Conservation (phyloP, 2,888 invertebrate species). For the Thyatira batis region DNA sequence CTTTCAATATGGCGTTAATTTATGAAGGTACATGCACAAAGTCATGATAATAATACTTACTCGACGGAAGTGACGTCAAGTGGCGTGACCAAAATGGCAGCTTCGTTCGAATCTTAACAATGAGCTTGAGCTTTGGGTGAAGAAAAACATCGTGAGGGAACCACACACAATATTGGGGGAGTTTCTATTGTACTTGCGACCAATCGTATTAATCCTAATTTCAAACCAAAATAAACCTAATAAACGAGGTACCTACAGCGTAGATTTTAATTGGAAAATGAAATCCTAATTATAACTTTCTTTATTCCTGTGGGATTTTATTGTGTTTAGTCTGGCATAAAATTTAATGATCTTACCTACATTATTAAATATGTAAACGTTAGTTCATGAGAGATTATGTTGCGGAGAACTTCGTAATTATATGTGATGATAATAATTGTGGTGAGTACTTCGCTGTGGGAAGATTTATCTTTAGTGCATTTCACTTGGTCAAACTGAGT, state of each 20-base stretch:
- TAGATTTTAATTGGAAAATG: not conserved
- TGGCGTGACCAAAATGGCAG: no score
- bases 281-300: constrained; percentile 12
- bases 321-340: constrained; percentile 23
- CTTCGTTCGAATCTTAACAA: no score
- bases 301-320: constrained; percentile 1
- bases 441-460: not conserved
- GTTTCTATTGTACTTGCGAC: no score
- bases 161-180: no score
- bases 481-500: not conserved
- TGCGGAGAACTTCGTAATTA: not conserved
- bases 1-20: constrained; percentile 33
- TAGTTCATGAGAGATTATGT: not conserved
- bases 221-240: not conserved
- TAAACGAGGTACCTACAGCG: not conserved
- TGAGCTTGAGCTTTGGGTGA: no score
- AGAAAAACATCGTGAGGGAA: no score
- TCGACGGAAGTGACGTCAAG: no score
- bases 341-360: constrained; percentile 34
- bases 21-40: not conserved
- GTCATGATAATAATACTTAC: no score
- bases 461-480: not conserved
- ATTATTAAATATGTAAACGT: constrained; percentile 9
- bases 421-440: not conserved
- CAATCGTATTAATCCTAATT: no score